These are phyloP conservation scores for Silurus aristotelis DNA, from an alignment of 2,797 vertebrate species.

Conservation along the genomic window DNA sequence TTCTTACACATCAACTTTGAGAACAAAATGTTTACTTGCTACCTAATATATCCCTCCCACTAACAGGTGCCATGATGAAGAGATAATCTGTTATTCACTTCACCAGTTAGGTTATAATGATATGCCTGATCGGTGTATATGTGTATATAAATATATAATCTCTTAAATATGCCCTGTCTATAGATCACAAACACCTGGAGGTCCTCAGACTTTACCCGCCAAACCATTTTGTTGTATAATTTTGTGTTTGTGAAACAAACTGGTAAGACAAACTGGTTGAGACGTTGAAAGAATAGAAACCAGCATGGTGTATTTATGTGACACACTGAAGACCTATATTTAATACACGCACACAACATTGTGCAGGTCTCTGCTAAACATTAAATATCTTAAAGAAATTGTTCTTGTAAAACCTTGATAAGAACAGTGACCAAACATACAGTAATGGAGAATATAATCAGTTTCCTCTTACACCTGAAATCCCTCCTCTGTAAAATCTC, in stretches of 20 bases:
- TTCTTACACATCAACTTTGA: too few species aligned
- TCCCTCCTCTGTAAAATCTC: constrained; percentile 48
- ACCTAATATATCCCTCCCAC: too few species aligned
- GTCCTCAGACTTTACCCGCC: neutral
- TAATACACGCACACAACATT: neutral
- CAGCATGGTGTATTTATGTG: neutral
- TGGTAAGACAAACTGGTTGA: too few species aligned
- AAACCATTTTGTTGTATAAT: too few species aligned
- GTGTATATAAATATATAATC: too few species aligned
- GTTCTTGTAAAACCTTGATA: neutral
- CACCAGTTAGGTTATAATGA: too few species aligned
- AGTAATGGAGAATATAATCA: neutral
- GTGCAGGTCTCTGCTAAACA: neutral
- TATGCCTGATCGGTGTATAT: too few species aligned
- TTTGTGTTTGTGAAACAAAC: too few species aligned
- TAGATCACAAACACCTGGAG: neutral
- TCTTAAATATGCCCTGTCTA: neutral
- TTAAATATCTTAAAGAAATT: neutral
- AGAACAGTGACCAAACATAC: neutral
- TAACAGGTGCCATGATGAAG: too few species aligned
- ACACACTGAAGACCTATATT: neutral
- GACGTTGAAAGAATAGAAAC: too few species aligned
- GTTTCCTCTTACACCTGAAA: neutral
- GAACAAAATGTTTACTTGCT: too few species aligned
- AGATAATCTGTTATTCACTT: too few species aligned